Evolutionary conservation across 23 tunicate genomes (phyloP), one percentile per base, ranked within the genome.

Genomic region (Oikopleura vanhoeffeni): DNA sequence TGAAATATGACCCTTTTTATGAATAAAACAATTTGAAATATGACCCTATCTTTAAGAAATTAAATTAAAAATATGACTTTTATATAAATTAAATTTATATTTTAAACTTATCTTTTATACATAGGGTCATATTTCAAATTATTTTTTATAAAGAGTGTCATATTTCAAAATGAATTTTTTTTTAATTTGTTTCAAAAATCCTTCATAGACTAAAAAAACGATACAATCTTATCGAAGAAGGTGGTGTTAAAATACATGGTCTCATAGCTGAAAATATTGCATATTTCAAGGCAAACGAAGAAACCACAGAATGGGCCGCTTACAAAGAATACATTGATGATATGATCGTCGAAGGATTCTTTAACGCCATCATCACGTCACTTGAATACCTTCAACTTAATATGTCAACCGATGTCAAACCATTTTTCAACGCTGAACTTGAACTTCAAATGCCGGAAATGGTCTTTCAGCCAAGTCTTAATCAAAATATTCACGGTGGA

Each of bases 291-390:
- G 94, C 94, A 39, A 85, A 86, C 41, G 87, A 41, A 2, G 83
- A 86, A n/a, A 87, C 87, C 41, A 94, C 88, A 32, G 83, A 83
- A 0, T 93, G 98, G 98, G 84, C 86, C 41, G 88, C 90, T 40
- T 93, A 93, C 83, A 85, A 87, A 76, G 85, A 89, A 34, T 90
- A 93, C 84, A 83, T 93, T 40, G 98, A 93, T 83, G 98, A 88
- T 40, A 90, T 93, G 94, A 84, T 93, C 0, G 85, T 93, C 39
- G 91, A 93, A 28, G 98, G 98, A 0, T 93, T 93, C 87, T 89
- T 88, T 87, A 87, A 86, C 40, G 90, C 94, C 87, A 93, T 93
- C 39, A 87, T 83, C 57, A 84, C 88, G 57, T 93, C 98, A 1
- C 86, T 93, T 27, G 86, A 90, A 49, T 93, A 87, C 84, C 87